phyloP scores from a whole-genome alignment of 1,140 invertebrate species.

The Platyscapa corneri region DNA sequence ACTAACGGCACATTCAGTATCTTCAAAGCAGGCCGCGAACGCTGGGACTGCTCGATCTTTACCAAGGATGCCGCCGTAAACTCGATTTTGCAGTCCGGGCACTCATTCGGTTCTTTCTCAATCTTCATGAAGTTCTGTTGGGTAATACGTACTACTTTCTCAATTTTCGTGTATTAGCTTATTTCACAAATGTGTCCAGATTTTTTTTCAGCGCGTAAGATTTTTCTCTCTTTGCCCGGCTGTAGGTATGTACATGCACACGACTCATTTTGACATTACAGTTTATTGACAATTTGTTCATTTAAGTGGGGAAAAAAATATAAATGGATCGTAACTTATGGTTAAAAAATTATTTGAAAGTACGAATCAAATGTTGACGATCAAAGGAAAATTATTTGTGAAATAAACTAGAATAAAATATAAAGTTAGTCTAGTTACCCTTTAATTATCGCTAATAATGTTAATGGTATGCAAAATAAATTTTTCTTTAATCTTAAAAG shows the following conservation, averaged over 20 bases:
- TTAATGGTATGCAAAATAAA: no score
- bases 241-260: neutral
- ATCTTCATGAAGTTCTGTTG: slow-evolving; percentile 70
- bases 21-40: slow-evolving; percentile 67
- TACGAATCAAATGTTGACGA: slow-evolving; percentile 8
- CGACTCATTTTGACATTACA: neutral
- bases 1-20: slow-evolving; percentile 77
- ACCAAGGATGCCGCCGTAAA: slow-evolving; percentile 64
- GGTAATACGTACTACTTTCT: slow-evolving; percentile 62
- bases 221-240: neutral
- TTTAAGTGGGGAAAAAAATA: neutral
- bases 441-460: neutral
- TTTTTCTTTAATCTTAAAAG: no score
- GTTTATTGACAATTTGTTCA: neutral
- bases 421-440: slow-evolving; percentile 13
- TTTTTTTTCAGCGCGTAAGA: neutral
- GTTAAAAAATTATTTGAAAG: neutral
- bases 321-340: neutral
- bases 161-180: slow-evolving; percentile 61
- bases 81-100: slow-evolving; percentile 63
- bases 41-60: slow-evolving; percentile 67
- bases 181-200: slow-evolving; percentile 59
- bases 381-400: slow-evolving; percentile 59
- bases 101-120: slow-evolving; percentile 61
- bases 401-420: slow-evolving; percentile 58